Evolutionary conservation across 2,797 vertebrate species (phyloP).

Genomic region (Enteromius afrohamiltoni): DNA sequence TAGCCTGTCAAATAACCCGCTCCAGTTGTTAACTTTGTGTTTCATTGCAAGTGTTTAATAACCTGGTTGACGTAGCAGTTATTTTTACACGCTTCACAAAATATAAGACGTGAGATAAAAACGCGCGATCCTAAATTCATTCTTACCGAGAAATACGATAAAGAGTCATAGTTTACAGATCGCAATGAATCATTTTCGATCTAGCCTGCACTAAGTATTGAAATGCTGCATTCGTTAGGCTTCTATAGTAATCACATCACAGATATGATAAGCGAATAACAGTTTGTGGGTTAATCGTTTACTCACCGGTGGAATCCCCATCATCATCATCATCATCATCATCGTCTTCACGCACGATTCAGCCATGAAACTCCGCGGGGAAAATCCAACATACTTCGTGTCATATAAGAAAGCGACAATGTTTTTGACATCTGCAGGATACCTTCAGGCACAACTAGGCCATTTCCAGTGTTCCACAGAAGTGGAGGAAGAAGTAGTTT

Average conservation of each 20-base stretch:
- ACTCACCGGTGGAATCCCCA: constrained; percentile 80
- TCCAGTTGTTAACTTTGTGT: not conserved
- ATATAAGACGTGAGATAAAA: not conserved
- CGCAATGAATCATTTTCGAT: constrained; percentile 33
- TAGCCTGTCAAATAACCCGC: constrained; percentile 9
- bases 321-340: constrained; percentile 64
- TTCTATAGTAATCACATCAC: constrained; percentile 47
- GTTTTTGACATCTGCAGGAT: constrained; percentile 55
- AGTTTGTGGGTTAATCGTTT: constrained; percentile 56
- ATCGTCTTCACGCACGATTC: constrained; percentile 55
- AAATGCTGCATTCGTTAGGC: not conserved
- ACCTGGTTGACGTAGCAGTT: constrained; percentile 1
- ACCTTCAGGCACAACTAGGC: constrained; percentile 49
- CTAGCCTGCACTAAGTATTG: not conserved
- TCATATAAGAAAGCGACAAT: constrained; percentile 51
- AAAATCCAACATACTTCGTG: constrained; percentile 65
- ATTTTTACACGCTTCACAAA: constrained; percentile 1
- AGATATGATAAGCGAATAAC: constrained; percentile 55
- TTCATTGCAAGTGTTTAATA: constrained; percentile 1
- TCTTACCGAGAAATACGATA: constrained; percentile 49
- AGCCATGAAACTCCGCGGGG: constrained; percentile 63
- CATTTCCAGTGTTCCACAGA: constrained; percentile 52
- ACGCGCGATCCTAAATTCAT: not conserved
- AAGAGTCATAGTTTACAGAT: constrained; percentile 58
- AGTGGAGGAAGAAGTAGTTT: constrained; percentile 73